These are phyloP conservation scores for Bombus waltoni DNA, from an alignment of 1,140 invertebrate genomes.

Conservation along the genomic window DNA sequence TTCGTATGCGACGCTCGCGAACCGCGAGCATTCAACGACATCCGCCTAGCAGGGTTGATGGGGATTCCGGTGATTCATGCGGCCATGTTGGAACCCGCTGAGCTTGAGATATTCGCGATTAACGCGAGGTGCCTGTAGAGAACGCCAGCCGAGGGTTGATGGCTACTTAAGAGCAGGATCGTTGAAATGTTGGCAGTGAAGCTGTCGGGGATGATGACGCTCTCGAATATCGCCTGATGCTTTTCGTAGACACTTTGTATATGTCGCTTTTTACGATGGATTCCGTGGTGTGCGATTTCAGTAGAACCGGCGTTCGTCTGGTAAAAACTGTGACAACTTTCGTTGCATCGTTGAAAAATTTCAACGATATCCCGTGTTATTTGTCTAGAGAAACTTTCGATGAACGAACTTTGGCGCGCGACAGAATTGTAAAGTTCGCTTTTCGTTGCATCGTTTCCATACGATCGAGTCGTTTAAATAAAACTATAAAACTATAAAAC, in stretches of 20 bases:
- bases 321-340: too few relatives aligned
- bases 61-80: slow-evolving; percentile 49
- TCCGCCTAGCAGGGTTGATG: not conserved
- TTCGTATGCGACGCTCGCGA: not conserved
- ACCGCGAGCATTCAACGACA: slow-evolving; percentile 9
- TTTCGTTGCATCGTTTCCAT: too few relatives aligned
- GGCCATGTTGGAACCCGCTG: not conserved
- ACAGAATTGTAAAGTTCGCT: too few relatives aligned
- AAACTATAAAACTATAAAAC: too few relatives aligned
- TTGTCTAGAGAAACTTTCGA: too few relatives aligned
- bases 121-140: not conserved
- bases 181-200: not conserved
- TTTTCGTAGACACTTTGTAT: not conserved
- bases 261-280: not conserved
- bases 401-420: too few relatives aligned
- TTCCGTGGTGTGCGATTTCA: not conserved
- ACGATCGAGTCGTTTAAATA: too few relatives aligned
- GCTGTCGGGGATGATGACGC: not conserved
- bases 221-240: not conserved
- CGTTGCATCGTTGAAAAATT: too few relatives aligned
- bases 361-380: too few relatives aligned
- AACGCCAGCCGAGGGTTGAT: not conserved
- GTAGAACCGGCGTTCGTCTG: too few relatives aligned
- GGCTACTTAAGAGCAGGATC: not conserved
- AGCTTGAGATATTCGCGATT: slow-evolving; percentile 50